Evolutionary conservation across 2,113 vertebrate genomes (phyloP).

Genomic region (Carettochelys insculpta): DNA sequence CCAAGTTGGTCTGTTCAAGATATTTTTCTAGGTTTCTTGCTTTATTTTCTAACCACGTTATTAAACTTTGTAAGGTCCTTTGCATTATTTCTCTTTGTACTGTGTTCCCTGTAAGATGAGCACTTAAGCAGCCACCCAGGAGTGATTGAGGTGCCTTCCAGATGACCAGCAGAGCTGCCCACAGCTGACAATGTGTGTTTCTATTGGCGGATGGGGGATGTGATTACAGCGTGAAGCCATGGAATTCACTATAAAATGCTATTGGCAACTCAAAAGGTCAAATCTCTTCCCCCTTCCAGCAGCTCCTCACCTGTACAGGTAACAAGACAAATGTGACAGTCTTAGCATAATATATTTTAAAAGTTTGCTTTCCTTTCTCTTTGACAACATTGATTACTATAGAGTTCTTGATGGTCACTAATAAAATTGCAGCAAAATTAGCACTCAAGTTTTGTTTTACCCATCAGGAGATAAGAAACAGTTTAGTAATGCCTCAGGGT

Average conservation of each 20-base stretch:
- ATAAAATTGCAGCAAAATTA: constrained; percentile 58
- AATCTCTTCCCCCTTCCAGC: not conserved
- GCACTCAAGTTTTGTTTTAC: constrained; percentile 55
- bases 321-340: constrained; percentile 1
- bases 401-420: constrained; percentile 53
- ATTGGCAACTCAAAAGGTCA: not conserved
- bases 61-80: not conserved
- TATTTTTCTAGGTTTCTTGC: not conserved
- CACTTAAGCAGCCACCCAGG: too few relatives aligned
- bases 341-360: constrained; percentile 19
- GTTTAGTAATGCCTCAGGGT: constrained; percentile 53
- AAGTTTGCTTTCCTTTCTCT: constrained; percentile 24
- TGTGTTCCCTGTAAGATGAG: too few relatives aligned
- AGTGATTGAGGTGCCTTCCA: too few relatives aligned
- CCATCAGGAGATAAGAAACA: constrained; percentile 61
- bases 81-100: not conserved
- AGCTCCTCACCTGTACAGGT: too few relatives aligned
- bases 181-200: too few relatives aligned
- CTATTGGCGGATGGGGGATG: too few relatives aligned
- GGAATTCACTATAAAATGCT: not conserved
- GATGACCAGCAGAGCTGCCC: too few relatives aligned
- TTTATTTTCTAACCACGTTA: not conserved
- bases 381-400: constrained; percentile 3
- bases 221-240: too few relatives aligned
- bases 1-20: not conserved